Percentiles rank a stretch among this genome's conserved stretches.
Evolutionary conservation across 1,140 invertebrate species (phyloP).

Genomic region (Drosophila teissieri): DNA sequence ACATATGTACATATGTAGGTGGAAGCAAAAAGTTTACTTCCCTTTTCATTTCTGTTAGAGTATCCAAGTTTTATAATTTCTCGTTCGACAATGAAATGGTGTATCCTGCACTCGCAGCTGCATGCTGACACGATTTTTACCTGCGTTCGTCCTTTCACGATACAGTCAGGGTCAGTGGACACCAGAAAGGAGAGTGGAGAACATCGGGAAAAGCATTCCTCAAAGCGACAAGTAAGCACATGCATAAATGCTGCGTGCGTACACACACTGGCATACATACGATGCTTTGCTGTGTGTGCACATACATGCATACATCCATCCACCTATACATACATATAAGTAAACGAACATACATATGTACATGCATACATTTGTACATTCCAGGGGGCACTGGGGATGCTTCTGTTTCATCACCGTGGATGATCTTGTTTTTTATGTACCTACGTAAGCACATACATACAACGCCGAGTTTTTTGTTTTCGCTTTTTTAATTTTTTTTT

Average conservation of each 20-base stretch:
- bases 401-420: slow-evolving; percentile 18
- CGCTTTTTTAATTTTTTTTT: slow-evolving; percentile 28
- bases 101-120: too few relatives aligned
- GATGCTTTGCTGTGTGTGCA: neutral
- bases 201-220: neutral
- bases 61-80: too few relatives aligned
- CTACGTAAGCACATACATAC: neutral
- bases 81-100: too few relatives aligned
- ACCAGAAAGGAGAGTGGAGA: neutral
- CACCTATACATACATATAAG: neutral
- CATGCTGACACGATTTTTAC: too few relatives aligned
- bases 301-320: neutral
- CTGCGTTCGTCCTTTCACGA: too few relatives aligned
- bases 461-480: slow-evolving; percentile 6
- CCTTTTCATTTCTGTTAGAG: too few relatives aligned
- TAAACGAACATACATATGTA: neutral
- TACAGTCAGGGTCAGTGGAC: too few relatives aligned
- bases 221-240: slow-evolving; percentile 13
- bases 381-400: slow-evolving; percentile 1
- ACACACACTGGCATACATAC: slow-evolving; percentile 1
- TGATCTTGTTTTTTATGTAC: slow-evolving; percentile 36
- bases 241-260: slow-evolving; percentile 4
- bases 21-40: too few relatives aligned
- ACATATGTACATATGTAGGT: too few relatives aligned
- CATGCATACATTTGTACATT: slow-evolving; percentile 1